Evolutionary conservation across 2,113 vertebrate species (phyloP), one percentile per base, ranked within the genome.

Genomic region (Erythrocercus mccallii): DNA sequence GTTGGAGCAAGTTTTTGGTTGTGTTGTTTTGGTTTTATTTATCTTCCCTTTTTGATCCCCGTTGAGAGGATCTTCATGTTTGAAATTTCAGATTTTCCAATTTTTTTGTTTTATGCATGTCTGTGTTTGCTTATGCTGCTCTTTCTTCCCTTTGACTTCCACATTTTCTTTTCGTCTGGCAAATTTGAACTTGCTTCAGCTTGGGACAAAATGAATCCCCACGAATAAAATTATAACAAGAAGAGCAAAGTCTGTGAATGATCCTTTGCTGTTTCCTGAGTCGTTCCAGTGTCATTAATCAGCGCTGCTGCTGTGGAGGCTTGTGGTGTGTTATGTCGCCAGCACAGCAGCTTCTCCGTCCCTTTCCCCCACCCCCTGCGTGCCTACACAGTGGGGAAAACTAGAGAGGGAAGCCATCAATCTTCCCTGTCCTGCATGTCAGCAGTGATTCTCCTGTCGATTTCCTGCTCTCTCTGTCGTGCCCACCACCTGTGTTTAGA

Each of bases 351-450:
- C 97, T 93, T 91, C 97, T 97, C 94, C 86, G 11, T 97, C 95
- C 96, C 97, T 97, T 97, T 98, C 97, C 96, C 93, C 97, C 94
- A 98, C 98, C 95, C 98, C 97, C 95, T 94, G 97, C 85, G 77
- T 98, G 98, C 98, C 97, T 61, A 95, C 98, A 96, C 99, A 98
- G 97, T 98, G 97, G 98, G 99, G 97, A 97, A 96, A 99, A 98
- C 97, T 98, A 97, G 98, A 98, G 98, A 98, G 99, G 99, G 99
- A 99, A 99, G 96, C 99, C 99, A 99, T 99, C 99, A 99, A 99
- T 99, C 99, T 99, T 99, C 96, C 98, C 98, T 97, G 98, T 98
- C 98, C 54, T 83, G 96, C 97, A 96, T 98, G 99, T 99, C 99
- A 99, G 98, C 99, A 94, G 98, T 86, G 97, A 96, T 97, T 96